These are phyloP conservation scores for Pseudois nayaur DNA, from an alignment of 2,113 vertebrate genomes.

Conservation along the genomic window DNA sequence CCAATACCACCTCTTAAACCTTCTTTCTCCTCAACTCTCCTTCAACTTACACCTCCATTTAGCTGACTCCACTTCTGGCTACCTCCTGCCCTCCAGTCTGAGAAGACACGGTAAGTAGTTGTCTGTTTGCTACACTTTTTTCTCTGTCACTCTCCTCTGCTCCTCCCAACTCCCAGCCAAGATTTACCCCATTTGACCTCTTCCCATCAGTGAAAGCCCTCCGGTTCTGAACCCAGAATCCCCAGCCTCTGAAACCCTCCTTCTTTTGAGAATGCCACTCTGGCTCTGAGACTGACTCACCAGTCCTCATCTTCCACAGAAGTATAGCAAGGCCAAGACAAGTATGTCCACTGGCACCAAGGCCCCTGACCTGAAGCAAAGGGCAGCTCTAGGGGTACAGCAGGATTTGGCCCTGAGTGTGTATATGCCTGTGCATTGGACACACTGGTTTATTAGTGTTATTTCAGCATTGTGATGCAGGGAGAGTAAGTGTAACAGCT, in stretches of 20 bases:
- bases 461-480: conserved; percentile 87
- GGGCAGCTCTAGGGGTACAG: background rate
- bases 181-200: conserved; percentile 28
- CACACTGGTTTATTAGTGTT: conserved; percentile 80
- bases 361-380: background rate
- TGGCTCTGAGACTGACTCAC: background rate
- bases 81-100: background rate
- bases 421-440: conserved; percentile 50
- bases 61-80: background rate
- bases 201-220: conserved; percentile 6
- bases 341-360: background rate
- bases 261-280: background rate
- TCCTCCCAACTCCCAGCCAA: background rate
- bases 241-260: background rate
- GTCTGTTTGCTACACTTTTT: background rate
- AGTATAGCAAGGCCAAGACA: background rate
- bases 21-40: background rate
- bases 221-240: conserved; percentile 14
- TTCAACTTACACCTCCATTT: background rate
- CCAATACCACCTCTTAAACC: background rate
- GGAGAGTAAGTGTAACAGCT: conserved; percentile 85
- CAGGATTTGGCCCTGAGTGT: background rate
- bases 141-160: background rate
- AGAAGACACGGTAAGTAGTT: background rate
- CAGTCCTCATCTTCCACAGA: background rate